phyloP scores from a whole-genome alignment of 2,888 invertebrate species.

The Serripes groenlandicus region DNA sequence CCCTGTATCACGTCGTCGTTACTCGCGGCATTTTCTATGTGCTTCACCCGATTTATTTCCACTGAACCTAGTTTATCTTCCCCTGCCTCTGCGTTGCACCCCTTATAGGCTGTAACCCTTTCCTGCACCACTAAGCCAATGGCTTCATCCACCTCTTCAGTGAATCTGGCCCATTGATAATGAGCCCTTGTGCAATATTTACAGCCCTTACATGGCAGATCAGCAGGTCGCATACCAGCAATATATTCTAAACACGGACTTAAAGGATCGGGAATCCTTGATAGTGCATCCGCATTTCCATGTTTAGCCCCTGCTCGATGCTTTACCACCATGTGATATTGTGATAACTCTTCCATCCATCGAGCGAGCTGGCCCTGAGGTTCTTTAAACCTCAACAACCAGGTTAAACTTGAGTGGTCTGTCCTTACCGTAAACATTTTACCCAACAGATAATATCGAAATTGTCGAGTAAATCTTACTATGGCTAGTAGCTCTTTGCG shows the following conservation, averaged over 20 bases:
- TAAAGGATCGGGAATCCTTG: conserved; percentile 22
- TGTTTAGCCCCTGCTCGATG: conserved; percentile 39
- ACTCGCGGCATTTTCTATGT: neutral
- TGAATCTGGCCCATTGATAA: conserved; percentile 37
- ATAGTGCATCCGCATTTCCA: conserved; percentile 48
- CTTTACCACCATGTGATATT: conserved; percentile 56
- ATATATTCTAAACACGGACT: conserved; percentile 13
- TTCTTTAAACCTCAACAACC: conserved; percentile 19
- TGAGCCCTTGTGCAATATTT: conserved; percentile 39
- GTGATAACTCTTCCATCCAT: conserved; percentile 63
- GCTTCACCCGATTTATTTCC: neutral
- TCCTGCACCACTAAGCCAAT: conserved; percentile 6
- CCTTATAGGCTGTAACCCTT: neutral
- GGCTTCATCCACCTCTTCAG: conserved; percentile 27
- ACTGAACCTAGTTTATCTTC: neutral
- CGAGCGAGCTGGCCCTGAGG: conserved; percentile 55
- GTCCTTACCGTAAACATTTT: conserved; percentile 51
- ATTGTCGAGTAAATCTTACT: conserved; percentile 56
- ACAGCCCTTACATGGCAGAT: conserved; percentile 60
- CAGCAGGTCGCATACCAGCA: conserved; percentile 9
- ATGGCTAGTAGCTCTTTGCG: conserved; percentile 59
- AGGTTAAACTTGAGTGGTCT: conserved; percentile 58
- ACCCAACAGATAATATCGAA: conserved; percentile 59
- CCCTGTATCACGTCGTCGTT: neutral
- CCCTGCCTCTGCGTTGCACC: neutral